Percentiles rank a stretch among this genome's conserved stretches.
Conservation (phyloP, 2,888 invertebrate species). For the Caenorhabditis doughertyi region DNA sequence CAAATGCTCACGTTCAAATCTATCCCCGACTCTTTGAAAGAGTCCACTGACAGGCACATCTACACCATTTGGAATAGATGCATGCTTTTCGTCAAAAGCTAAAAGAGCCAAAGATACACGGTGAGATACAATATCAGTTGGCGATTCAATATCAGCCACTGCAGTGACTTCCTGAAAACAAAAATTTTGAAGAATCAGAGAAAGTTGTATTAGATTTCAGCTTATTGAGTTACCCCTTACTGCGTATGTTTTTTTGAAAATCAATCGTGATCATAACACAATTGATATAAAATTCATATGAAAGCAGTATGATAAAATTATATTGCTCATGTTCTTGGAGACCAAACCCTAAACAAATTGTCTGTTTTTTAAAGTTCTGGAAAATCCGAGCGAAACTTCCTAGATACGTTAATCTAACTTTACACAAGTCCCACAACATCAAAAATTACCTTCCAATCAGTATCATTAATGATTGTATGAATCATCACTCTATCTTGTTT, state of each 20-base stretch:
- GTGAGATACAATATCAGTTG: constrained; percentile 73
- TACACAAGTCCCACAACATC: not conserved
- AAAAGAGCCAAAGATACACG: constrained; percentile 65
- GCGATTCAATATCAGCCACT: constrained; percentile 74
- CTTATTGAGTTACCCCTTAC: too few species aligned
- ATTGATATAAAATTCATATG: too few species aligned
- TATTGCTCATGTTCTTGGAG: too few species aligned
- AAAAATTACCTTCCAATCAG: constrained; percentile 68
- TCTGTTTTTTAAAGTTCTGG: too few species aligned
- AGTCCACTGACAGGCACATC: constrained; percentile 56
- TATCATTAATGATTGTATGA: constrained; percentile 69
- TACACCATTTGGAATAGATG: constrained; percentile 71
- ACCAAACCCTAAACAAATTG: too few species aligned
- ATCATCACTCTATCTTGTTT: constrained; percentile 70
- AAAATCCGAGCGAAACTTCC: too few species aligned
- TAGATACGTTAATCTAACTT: too few species aligned
- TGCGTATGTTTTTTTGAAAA: too few species aligned
- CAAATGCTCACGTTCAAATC: constrained; percentile 72
- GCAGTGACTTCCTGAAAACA: constrained; percentile 68
- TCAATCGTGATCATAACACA: too few species aligned
- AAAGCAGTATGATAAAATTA: too few species aligned
- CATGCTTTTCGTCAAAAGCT: constrained; percentile 72
- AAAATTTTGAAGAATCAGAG: not conserved
- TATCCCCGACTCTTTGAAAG: constrained; percentile 69
- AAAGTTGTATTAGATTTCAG: too few species aligned